Evolutionary conservation across 2,113 vertebrate species (phyloP).

Genomic region (Onychostruthus taczanowskii): DNA sequence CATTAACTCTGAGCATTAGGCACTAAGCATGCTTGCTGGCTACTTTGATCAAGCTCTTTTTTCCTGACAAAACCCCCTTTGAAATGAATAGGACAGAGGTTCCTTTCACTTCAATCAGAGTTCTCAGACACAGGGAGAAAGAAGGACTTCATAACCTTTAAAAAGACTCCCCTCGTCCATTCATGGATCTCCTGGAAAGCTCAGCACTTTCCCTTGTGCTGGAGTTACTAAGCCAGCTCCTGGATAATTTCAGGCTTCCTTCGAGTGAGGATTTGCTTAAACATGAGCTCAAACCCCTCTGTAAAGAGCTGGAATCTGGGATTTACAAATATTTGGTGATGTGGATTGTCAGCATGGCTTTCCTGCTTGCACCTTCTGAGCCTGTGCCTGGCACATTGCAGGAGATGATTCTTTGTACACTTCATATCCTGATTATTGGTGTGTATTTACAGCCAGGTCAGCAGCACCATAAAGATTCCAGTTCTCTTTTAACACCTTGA

Average conservation of each 20-base stretch:
- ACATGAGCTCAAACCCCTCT: neutral
- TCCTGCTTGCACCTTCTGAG: neutral
- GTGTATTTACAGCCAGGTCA: neutral
- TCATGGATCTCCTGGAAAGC: slow-evolving; percentile 68
- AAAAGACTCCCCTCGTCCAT: slow-evolving; percentile 68
- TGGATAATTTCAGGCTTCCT: slow-evolving; percentile 41
- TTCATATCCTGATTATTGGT: neutral
- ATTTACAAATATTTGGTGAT: neutral
- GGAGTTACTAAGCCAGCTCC: slow-evolving; percentile 57
- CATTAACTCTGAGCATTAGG: slow-evolving; percentile 67
- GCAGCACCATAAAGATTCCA: neutral
- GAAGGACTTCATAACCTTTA: slow-evolving; percentile 72
- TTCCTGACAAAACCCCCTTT: slow-evolving; percentile 74
- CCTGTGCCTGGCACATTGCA: fast-evolving
- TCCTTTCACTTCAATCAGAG: slow-evolving; percentile 74
- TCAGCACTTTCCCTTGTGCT: slow-evolving; percentile 53
- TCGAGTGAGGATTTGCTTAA: neutral
- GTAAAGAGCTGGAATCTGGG: neutral
- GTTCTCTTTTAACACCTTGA: neutral
- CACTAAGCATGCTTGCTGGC: slow-evolving; percentile 69
- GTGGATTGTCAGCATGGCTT: neutral
- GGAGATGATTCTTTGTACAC: neutral
- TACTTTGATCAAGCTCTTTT: slow-evolving; percentile 72
- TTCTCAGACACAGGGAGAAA: slow-evolving; percentile 75
- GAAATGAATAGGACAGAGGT: slow-evolving; percentile 78